A percentile compares a stretch with the other conserved stretches of the same genome.
Evolutionary conservation across 2,113 vertebrate genomes (phyloP).

Genomic region (Rhinolophus sinicus): DNA sequence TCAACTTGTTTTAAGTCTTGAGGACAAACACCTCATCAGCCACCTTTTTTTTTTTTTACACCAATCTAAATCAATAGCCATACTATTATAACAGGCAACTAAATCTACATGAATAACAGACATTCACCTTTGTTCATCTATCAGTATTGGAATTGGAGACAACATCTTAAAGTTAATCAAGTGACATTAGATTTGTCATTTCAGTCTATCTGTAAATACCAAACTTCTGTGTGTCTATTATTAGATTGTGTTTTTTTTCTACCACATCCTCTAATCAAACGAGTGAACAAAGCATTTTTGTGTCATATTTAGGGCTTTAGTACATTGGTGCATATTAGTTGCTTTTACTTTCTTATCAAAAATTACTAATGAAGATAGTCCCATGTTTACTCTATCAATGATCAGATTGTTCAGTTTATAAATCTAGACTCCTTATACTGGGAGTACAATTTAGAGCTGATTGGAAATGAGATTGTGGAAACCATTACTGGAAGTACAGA

Average conservation of each 20-base stretch:
- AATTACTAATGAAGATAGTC: not conserved
- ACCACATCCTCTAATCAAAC: not conserved
- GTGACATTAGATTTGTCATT: not conserved
- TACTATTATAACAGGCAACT: not conserved
- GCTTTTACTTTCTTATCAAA: not conserved
- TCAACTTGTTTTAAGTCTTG: not conserved
- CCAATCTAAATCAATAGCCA: not conserved
- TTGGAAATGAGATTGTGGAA: not conserved
- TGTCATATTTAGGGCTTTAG: not conserved
- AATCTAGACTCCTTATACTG: not conserved
- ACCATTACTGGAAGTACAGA: not conserved
- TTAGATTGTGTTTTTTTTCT: not conserved
- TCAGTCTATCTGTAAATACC: not conserved
- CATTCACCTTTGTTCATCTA: not conserved
- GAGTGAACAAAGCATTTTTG: not conserved
- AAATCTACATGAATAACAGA: not conserved
- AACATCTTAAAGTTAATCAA: not conserved
- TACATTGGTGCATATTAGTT: not conserved
- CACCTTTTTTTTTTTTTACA: not conserved
- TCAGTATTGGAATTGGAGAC: not conserved
- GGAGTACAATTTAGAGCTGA: not conserved
- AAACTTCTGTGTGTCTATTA: not conserved
- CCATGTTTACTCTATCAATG: not conserved
- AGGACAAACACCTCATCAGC: not conserved
- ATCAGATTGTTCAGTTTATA: not conserved